Percentiles rank a stretch among this genome's conserved stretches.
Conservation (phyloP, 2,797 vertebrate species). For the Pipistrellus pipistrellus region DNA sequence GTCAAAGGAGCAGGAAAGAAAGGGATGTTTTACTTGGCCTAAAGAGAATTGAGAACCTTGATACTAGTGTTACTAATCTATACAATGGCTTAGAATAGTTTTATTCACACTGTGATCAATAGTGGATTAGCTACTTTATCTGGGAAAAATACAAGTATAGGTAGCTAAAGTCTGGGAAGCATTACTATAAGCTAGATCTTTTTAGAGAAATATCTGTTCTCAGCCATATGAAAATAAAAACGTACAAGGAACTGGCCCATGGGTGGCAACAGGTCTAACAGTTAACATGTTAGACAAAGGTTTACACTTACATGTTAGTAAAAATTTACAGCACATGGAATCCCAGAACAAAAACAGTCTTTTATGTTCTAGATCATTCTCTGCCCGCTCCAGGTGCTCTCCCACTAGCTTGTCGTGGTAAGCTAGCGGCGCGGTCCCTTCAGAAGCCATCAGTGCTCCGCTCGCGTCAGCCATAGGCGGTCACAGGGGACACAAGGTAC, state of each 20-base stretch:
- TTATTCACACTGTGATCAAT: constrained; percentile 24
- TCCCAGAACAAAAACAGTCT: neutral
- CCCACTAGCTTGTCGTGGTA: neutral
- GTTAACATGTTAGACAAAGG: neutral
- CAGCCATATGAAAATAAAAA: constrained; percentile 32
- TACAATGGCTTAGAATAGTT: neutral
- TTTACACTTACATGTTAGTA: neutral
- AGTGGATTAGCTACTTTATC: neutral
- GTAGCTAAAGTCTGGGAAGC: constrained; percentile 1
- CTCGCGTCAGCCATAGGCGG: rapidly evolving
- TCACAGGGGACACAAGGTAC: neutral
- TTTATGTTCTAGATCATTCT: neutral
- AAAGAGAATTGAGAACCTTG: constrained; percentile 19
- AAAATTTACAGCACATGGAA: neutral
- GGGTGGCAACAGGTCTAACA: too few relatives aligned
- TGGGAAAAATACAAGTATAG: constrained; percentile 27
- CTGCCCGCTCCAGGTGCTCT: neutral
- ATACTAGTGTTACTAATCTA: neutral
- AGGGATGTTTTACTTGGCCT: neutral
- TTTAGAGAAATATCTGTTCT: constrained; percentile 29
- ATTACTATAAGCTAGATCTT: constrained; percentile 1
- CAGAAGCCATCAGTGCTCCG: neutral
- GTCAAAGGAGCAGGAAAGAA: constrained; percentile 1
- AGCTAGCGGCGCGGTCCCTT: neutral
- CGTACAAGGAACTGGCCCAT: neutral